Conservation (phyloP, 2,888 invertebrate species). For the Himalopsyche anomala region DNA sequence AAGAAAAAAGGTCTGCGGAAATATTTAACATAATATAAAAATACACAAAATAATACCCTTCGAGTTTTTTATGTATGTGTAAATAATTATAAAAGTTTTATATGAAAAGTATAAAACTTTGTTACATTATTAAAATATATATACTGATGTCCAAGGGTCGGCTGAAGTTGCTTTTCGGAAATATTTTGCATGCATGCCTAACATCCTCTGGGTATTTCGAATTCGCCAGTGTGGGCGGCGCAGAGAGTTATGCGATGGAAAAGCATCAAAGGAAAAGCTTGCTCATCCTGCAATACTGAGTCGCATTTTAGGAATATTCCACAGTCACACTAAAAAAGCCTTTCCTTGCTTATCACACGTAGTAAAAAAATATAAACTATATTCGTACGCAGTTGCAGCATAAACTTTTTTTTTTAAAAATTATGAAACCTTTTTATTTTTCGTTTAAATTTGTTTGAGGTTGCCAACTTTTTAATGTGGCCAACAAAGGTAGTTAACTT, state of each 20-base stretch:
- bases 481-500: too few species aligned
- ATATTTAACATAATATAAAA: too few species aligned
- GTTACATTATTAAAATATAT: not conserved
- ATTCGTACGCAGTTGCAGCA: not conserved
- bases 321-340: not conserved
- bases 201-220: slow-evolving; percentile 26
- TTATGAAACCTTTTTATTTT: not conserved
- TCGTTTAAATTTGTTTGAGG: not conserved
- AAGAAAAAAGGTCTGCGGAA: too few species aligned
- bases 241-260: not conserved
- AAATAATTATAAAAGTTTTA: not conserved
- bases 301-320: not conserved
- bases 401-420: not conserved
- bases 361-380: not conserved
- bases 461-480: too few species aligned
- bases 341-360: not conserved
- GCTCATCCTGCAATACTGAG: not conserved
- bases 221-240: not conserved
- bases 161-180: not conserved
- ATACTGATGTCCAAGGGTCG: not conserved
- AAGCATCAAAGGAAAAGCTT: not conserved
- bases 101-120: not conserved
- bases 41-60: too few species aligned
- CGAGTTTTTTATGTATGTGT: too few species aligned
- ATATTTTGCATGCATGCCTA: slow-evolving; percentile 1